Evolutionary conservation across 2,888 invertebrate genomes (phyloP), one percentile per base, ranked within the genome.

Genomic region (Byasa hedistus): DNA sequence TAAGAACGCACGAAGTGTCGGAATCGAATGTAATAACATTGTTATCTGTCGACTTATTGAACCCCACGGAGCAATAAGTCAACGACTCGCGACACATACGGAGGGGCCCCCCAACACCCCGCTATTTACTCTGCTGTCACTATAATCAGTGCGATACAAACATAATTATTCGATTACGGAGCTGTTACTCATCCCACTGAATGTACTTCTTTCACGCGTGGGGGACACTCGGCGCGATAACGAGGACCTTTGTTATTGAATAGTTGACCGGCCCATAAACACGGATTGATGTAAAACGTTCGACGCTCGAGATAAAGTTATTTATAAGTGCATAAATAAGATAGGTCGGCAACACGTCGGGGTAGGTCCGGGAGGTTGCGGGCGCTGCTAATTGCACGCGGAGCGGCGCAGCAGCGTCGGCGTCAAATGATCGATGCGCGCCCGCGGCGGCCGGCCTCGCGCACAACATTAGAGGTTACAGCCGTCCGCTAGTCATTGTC

Each of bases 271-370:
- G 69, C 71, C 70, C 76, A 81, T 81, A 79, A 79, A 79, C 80
- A 78, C 70, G 68, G 75, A 81, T 77, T 76, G 74, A 76, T 79
- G 78, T 78, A 75, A 75, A 78, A 78, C 74, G 75, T 68, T 39
- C 72, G 69, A 73, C 72, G 75, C 69, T 70, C 76, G 76, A 79
- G 82, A 86, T 85, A 84, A 83, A 75, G 80, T 76, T 87, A 88
- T 88, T 87, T 83, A 88, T 87, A 85, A 82, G 73, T 80, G 80
- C 84, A 84, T 83, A 84, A 84, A 85, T 82, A 81, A 82, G 83
- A 86, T 82, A 51, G 51, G 51, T 51, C 51, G 7, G 51, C 8
- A 21, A 51, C 44, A 76, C 84, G 72, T 82, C 85, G 84, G 87
- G 87, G 89, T 89, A 88, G 89, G 89, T 89, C 88, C 82, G 84